Base-by-base conservation (phyloP, 2,113 vertebrate genomes). In the Corythaixoides concolor region DNA sequence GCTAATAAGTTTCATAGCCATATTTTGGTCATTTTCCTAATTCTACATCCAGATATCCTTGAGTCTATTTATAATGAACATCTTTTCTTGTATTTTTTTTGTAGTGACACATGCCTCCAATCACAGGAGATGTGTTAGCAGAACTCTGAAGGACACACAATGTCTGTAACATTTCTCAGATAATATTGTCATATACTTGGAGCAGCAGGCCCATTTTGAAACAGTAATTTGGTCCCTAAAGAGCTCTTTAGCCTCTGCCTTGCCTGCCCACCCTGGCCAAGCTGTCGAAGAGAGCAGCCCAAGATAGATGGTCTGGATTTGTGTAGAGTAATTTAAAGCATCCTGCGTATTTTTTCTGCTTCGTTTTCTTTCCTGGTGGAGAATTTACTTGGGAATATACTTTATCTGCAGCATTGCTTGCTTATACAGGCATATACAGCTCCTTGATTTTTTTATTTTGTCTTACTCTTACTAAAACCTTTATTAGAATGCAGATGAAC, bases 171-270 rank as follows among this genome's bases (percentile, higher is more conserved):
- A 97, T 97, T 98, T 98, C 98, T 98, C 96, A 97, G 97, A 97
- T 98, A 98, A 98, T 97, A 97, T 95, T 97, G 97, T 97, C 97
- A 95, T 97, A 97, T 85, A 95, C 96, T 97, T 98, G 98, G 97
- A 98, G 97, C 97, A 97, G 96, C 92, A 97, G 95, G 91, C 96
- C 97, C 95, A 96, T 98, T 98, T 97, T 94, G 95, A 98, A 98
- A 94, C 81, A 50, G 97, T 98, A 98, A 98, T 98, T 98, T 98
- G 97, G 97, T 98, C 98, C 98, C 98, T 89, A 94, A 98, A 98
- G 98, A 97, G 97, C 97, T 97, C 96, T 98, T 98, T 93, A 96
- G 97, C 96, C 97, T 97, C 95, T 97, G 96, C 92, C 96, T 98
- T 95, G 94, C 96, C 97, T 97, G 98, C 94, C 97, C 72, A 95